Evolutionary conservation across 2,888 invertebrate species (phyloP).

Genomic region (Frankliniella fusca): DNA sequence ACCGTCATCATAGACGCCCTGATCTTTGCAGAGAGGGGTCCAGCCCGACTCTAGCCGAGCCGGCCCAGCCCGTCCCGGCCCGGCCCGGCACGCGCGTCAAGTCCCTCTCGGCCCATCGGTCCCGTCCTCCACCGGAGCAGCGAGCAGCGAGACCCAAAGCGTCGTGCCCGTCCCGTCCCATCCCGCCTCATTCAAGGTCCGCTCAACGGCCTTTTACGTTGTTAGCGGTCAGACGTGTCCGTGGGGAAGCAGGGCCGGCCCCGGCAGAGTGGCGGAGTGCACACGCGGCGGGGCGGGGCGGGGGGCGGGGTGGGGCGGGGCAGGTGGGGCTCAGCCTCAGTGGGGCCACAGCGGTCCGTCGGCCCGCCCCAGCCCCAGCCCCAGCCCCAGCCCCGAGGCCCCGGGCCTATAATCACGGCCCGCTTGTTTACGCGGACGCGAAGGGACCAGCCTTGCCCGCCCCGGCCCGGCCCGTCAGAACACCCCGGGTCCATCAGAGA

Average conservation of each 20-base stretch:
- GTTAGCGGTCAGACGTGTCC: not conserved
- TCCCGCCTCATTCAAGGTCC: not conserved
- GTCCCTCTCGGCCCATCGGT: not conserved
- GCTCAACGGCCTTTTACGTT: not conserved
- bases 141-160: too few relatives aligned
- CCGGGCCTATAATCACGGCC: constrained; percentile 2
- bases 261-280: too few relatives aligned
- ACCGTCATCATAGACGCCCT: not conserved
- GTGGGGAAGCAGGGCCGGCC: not conserved
- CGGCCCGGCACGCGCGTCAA: not conserved
- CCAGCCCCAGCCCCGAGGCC: too few relatives aligned
- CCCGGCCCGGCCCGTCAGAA: not conserved
- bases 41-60: too few relatives aligned
- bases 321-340: too few relatives aligned
- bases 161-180: too few relatives aligned
- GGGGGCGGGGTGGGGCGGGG: too few relatives aligned
- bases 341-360: too few relatives aligned
- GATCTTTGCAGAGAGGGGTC: too few relatives aligned
- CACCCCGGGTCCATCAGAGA: not conserved
- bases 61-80: too few relatives aligned
- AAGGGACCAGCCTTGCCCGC: not conserved
- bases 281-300: too few relatives aligned
- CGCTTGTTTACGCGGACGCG: constrained; percentile 13
- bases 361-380: not conserved
- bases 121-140: not conserved